Base-by-base conservation (phyloP, 2,113 vertebrate genomes). In the Crotalus viridis region DNA sequence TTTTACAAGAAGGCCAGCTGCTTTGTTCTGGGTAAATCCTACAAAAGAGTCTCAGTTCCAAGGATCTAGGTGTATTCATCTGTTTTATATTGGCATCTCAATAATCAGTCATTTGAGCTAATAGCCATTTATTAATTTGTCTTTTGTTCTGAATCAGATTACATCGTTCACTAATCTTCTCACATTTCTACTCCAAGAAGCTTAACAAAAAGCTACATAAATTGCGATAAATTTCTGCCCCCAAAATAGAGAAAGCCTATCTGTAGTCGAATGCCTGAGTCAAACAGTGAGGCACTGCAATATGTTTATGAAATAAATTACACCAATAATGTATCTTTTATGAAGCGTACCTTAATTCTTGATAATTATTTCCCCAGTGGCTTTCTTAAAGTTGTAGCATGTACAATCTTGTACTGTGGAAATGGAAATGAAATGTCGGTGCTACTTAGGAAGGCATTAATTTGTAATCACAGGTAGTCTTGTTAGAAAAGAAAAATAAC, bases 291-390 rank as follows among this genome's bases (percentile, higher is more conserved):
- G 22, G 57, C 5, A 0, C 17, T 91, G 69, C 3, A 1, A 28
- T 48, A 0, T 46, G 0, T 59, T 24, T 87, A n/a, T 24, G 61
- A 87, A 93, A 90, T 90, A 90, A 93, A 64, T 54, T 89, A 87
- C 87, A 91, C 86, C 0, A 10, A 46, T 19, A 81, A 19, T 57
- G 55, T 85, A 28, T 91, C 19, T 93, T 91, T 94, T 94, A 57
- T 69, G 21, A 57, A 43, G 57, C 19, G 3, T 52, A 48, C 59
- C 51, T 54, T 46, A 17, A 28, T 39, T 93, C 74, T 39, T 90
- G 54, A 90, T 89, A 69, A 24, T 92, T 94, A 93, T 91, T 93
- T 85, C 91, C 46, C 17, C 56, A 91, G 52, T 91, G 3, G 55
- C 88, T 85, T 89, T 89, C 51, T 86, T 90, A 81, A 33, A 28